Evolutionary conservation across 2,888 invertebrate species (phyloP).

Genomic region (Nowickia ferox): DNA sequence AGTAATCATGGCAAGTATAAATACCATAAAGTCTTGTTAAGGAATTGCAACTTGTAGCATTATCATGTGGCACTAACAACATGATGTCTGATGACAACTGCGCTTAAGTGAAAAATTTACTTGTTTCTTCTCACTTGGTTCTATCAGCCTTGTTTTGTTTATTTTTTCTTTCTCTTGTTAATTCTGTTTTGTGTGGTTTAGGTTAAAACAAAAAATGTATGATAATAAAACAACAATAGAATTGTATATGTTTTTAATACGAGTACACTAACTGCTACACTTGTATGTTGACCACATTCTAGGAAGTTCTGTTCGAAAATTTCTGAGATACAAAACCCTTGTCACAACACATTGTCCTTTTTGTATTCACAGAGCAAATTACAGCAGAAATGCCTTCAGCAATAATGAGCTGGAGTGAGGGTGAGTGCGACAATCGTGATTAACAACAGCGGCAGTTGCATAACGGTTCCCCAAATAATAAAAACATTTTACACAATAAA

Average conservation of each 20-base stretch:
- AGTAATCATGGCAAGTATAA: constrained; percentile 27
- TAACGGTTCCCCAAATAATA: constrained; percentile 63
- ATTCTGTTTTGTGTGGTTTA: constrained; percentile 47
- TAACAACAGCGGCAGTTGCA: constrained; percentile 65
- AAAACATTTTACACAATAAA: constrained; percentile 57
- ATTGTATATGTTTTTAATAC: constrained; percentile 28
- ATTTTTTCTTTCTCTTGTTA: not conserved
- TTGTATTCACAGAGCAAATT: constrained; percentile 7
- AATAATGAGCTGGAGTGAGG: constrained; percentile 40
- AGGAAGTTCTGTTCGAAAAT: constrained; percentile 64
- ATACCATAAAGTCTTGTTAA: constrained; percentile 6
- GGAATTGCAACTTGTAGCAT: constrained; percentile 28
- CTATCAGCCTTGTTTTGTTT: constrained; percentile 2
- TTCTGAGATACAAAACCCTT: constrained; percentile 59
- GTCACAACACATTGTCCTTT: constrained; percentile 72
- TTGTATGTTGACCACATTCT: constrained; percentile 71
- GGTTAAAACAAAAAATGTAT: not conserved
- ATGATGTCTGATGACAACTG: constrained; percentile 69
- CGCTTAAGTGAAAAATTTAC: constrained; percentile 52
- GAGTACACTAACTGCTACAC: constrained; percentile 33
- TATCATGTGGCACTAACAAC: constrained; percentile 58
- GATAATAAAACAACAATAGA: constrained; percentile 14
- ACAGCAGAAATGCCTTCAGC: constrained; percentile 30
- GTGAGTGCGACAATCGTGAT: constrained; percentile 60
- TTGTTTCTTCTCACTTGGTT: constrained; percentile 16